These are phyloP conservation scores for Urocitellus parryii DNA, from an alignment of 2,113 vertebrate species.

Conservation along the genomic window DNA sequence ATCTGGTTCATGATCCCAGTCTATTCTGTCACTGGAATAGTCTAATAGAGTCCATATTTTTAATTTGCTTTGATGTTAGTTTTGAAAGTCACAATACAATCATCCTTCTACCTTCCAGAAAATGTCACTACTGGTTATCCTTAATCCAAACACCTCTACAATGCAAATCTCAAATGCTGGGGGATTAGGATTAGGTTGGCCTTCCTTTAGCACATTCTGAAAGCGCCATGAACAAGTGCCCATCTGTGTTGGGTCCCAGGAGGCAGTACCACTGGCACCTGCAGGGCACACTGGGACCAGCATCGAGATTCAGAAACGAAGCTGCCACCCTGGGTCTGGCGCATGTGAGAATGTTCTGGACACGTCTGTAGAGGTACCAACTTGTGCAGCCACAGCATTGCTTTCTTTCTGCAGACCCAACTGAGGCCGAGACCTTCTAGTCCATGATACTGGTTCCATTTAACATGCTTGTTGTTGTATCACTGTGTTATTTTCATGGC, in stretches of 20 bases:
- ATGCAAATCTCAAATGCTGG: conserved; percentile 70
- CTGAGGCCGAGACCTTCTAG: conserved; percentile 82
- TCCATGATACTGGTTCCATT: conserved; percentile 81
- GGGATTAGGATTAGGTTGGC: conserved; percentile 39
- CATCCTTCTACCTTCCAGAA: neutral
- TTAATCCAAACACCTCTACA: conserved; percentile 56
- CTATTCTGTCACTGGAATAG: neutral
- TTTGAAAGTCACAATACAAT: conserved; percentile 43
- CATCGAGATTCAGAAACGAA: conserved; percentile 18
- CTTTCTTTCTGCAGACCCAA: conserved; percentile 84
- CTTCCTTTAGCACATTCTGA: conserved; percentile 71
- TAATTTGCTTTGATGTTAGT: conserved; percentile 70
- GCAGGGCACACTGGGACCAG: conserved; percentile 48
- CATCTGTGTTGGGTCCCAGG: neutral
- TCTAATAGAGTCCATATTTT: neutral
- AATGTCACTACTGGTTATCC: conserved; percentile 59
- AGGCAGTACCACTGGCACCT: neutral
- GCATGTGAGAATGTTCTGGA: conserved; percentile 9
- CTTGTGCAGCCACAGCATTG: conserved; percentile 83
- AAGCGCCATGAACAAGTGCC: conserved; percentile 59
- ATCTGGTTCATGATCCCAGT: neutral
- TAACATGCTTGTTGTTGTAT: conserved; percentile 79
- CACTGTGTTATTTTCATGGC: conserved; percentile 68
- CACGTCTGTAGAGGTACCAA: neutral
- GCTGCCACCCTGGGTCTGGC: neutral